A percentile compares a stretch with the other conserved stretches of the same genome.
phyloP scores from a whole-genome alignment of 2,797 vertebrate genomes.

The Taeniopygia guttata region DNA sequence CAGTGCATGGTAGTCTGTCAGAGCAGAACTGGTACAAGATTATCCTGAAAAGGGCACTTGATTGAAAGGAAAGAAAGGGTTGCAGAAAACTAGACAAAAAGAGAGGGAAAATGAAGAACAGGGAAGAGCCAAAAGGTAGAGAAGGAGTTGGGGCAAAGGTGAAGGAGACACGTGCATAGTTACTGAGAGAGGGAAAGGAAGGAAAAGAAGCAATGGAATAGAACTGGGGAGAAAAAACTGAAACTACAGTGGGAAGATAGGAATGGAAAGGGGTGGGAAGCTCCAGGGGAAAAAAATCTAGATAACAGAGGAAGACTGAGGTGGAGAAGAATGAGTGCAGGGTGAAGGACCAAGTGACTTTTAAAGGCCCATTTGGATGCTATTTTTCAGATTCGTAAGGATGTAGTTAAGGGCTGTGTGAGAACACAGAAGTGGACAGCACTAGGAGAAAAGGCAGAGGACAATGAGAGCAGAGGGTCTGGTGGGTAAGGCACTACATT shows the following conservation, averaged over 20 bases:
- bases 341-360: neutral
- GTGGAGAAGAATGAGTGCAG: neutral
- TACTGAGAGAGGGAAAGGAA: neutral
- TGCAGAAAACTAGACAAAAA: neutral
- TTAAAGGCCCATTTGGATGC: neutral
- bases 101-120: neutral
- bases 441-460: neutral
- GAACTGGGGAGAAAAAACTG: neutral
- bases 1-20: neutral
- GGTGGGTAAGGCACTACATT: neutral
- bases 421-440: neutral
- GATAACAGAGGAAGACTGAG: neutral
- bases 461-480: neutral
- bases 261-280: neutral
- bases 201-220: neutral
- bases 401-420: neutral
- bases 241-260: neutral
- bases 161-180: neutral
- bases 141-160: neutral
- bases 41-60: neutral
- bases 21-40: neutral
- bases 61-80: neutral
- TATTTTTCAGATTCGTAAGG: neutral
- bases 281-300: neutral
- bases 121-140: neutral